Evolutionary conservation across 2,797 vertebrate species (phyloP).

Genomic region (Varecia variegata): DNA sequence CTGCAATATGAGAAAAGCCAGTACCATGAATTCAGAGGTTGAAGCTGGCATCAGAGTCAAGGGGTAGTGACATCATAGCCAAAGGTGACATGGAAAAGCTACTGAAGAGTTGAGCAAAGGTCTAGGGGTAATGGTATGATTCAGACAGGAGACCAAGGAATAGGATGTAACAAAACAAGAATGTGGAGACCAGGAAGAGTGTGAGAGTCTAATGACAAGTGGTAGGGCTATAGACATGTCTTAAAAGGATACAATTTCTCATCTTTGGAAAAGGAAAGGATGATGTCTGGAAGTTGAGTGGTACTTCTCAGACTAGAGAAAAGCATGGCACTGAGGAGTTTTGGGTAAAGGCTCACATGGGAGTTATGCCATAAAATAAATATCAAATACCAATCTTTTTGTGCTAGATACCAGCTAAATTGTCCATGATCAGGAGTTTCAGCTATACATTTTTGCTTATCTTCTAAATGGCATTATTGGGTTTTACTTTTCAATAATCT

Average conservation of each 20-base stretch:
- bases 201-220: not conserved
- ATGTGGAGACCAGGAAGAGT: not conserved
- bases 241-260: not conserved
- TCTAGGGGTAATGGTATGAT: not conserved
- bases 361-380: not conserved
- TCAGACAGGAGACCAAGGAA: not conserved
- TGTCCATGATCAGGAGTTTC: not conserved
- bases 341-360: not conserved
- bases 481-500: slow-evolving; percentile 2
- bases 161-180: not conserved
- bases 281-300: not conserved
- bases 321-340: not conserved
- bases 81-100: not conserved
- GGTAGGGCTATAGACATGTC: not conserved
- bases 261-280: not conserved
- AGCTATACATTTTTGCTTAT: not conserved
- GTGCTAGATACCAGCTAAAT: not conserved
- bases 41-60: not conserved
- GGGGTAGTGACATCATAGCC: not conserved
- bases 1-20: not conserved
- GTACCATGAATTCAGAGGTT: not conserved
- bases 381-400: not conserved
- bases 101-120: not conserved
- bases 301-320: not conserved
- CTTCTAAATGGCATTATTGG: not conserved